phyloP scores from a whole-genome alignment of 2,113 vertebrate genomes.

The Istiophorus platypterus region DNA sequence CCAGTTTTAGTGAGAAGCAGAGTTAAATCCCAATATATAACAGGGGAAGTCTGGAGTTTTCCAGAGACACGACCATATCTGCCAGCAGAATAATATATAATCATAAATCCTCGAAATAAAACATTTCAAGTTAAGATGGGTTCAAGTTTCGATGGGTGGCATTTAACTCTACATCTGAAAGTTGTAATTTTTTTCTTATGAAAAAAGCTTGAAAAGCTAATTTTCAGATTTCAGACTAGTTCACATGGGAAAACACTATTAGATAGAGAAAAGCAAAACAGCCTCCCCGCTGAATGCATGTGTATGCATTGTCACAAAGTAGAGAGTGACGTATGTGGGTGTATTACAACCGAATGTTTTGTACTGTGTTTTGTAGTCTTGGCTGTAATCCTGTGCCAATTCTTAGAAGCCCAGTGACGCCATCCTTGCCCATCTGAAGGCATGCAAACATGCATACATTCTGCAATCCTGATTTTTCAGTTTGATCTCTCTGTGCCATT shows the following conservation, averaged over 20 bases:
- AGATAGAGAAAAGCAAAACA: neutral
- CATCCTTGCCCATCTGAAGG: slow-evolving; percentile 15
- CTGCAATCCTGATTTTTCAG: slow-evolving; percentile 11
- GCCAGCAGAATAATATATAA: neutral
- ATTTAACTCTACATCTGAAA: neutral
- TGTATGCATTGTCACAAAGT: slow-evolving; percentile 6
- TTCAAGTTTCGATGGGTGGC: neutral
- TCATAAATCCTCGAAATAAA: slow-evolving; percentile 13
- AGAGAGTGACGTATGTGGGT: neutral
- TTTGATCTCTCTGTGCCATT: slow-evolving; percentile 34
- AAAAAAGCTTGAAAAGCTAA: neutral
- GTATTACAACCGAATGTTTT: slow-evolving; percentile 24
- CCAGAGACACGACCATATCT: slow-evolving; percentile 4
- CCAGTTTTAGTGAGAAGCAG: slow-evolving; percentile 83
- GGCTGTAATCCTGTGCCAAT: slow-evolving; percentile 57
- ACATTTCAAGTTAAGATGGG: neutral
- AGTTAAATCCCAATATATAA: slow-evolving; percentile 26
- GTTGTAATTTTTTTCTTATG: neutral
- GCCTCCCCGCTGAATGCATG: slow-evolving; percentile 2
- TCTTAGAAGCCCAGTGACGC: slow-evolving; percentile 64
- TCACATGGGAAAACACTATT: neutral
- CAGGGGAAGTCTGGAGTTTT: slow-evolving; percentile 16
- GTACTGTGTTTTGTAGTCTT: slow-evolving; percentile 64
- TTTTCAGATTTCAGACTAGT: neutral
- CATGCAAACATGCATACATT: slow-evolving; percentile 37